Evolutionary conservation across 2,888 invertebrate species (phyloP).

Genomic region (Tromatobia lineatoria): DNA sequence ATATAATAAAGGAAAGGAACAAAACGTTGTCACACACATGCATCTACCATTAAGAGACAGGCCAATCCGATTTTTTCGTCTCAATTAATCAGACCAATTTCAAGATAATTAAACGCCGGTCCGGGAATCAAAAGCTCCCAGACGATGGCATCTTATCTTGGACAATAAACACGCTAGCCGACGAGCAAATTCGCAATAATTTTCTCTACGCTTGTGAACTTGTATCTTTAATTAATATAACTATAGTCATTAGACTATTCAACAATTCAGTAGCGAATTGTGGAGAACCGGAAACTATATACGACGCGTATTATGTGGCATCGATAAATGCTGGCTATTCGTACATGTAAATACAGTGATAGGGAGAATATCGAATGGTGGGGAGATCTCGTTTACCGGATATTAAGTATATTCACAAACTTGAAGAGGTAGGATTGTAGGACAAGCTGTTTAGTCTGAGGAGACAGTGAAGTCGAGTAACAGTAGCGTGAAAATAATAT

Average conservation of each 20-base stretch:
- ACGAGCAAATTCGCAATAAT: constrained; percentile 1
- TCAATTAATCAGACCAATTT: neutral
- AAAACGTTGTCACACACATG: neutral
- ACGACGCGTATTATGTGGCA: neutral
- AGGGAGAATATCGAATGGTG: neutral
- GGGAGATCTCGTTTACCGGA: constrained; percentile 25
- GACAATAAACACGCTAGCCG: constrained; percentile 40
- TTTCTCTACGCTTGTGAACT: constrained; percentile 16
- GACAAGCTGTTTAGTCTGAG: constrained; percentile 25
- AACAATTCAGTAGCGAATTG: neutral
- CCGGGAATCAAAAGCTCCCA: neutral
- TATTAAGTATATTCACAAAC: constrained; percentile 14
- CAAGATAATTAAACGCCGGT: neutral
- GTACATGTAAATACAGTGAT: constrained; percentile 12
- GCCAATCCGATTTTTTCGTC: neutral
- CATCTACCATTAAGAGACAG: neutral
- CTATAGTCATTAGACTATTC: neutral
- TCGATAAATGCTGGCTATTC: neutral
- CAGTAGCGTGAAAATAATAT: neutral
- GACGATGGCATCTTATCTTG: neutral
- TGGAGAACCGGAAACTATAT: neutral
- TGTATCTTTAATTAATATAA: constrained; percentile 19
- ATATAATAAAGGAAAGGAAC: neutral
- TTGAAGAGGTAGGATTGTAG: constrained; percentile 11
- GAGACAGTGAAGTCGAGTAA: neutral